Base-by-base conservation (phyloP, 2,113 vertebrate genomes). In the Apteryx owenii region DNA sequence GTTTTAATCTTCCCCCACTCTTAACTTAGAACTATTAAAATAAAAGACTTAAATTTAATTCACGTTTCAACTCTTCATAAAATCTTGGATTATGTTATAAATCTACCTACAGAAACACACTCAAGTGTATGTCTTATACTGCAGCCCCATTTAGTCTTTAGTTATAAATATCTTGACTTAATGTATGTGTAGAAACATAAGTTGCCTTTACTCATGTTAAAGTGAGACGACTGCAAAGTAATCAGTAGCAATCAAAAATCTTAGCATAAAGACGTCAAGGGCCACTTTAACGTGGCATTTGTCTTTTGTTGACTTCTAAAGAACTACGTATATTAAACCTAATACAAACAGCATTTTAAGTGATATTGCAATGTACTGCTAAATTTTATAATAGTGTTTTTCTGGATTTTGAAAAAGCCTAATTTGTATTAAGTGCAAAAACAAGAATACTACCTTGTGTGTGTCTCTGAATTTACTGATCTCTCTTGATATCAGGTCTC, bases 401-500 rank as follows among this genome's bases (percentile, higher is more conserved):
- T 97, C 90, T 94, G 95, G 97, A 97, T 94, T 98, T 97, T 97
- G 98, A 95, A 98, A 98, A 98, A 98, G 97, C 93, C 98, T 98
- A 98, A 97, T 97, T 98, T 97, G 96, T 97, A 98, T 96, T 81
- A 98, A 97, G 89, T 65, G 95, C 95, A 98, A 97, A 98, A 98
- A 96, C 84, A 98, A 98, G 97, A 99, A 98, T 98, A 99, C 99
- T 99, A 99, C 99, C 99, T 99, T 99, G 98, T 99, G 99, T 93
- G 99, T 99, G 98, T 99, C 99, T 96, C 99, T 99, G 98, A 99
- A 99, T 99, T 99, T 99, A 99, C 99, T 99, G 98, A 99, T 99
- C 98, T 99, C 99, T 98, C 99, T 99, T 94, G 99, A 99, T 99
- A 99, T 99, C 98, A 99, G 98, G 98, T 99, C 99, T 98, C 99